A percentile compares a stretch with the other conserved stretches of the same genome.
Conservation (phyloP, 2,113 vertebrate genomes). For the Takifugu bimaculatus region DNA sequence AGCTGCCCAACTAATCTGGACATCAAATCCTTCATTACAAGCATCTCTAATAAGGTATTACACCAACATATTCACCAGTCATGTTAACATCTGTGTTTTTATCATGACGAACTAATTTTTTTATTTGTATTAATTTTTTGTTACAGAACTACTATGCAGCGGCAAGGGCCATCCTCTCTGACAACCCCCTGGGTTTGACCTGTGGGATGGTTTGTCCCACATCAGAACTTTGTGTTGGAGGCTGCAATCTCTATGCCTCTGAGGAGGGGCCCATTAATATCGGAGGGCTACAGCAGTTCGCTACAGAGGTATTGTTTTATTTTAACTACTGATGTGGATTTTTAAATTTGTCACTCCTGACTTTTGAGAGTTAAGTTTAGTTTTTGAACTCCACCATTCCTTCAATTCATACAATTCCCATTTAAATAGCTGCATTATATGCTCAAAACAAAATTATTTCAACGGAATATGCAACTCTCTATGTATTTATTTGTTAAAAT, state of each 20-base stretch:
- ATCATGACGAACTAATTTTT: neutral
- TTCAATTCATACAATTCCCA: no score
- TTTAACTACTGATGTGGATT: neutral
- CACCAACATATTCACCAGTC: neutral
- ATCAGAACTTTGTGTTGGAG: slow-evolving; percentile 85
- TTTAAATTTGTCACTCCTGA: no score
- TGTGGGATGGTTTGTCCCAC: slow-evolving; percentile 95
- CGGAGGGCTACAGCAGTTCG: slow-evolving; percentile 93
- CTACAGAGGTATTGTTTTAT: slow-evolving; percentile 82
- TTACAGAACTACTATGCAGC: slow-evolving; percentile 87
- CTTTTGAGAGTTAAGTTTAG: no score
- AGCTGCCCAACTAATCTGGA: slow-evolving; percentile 70
- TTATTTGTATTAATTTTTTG: neutral
- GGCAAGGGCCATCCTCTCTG: slow-evolving; percentile 85
- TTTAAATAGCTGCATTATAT: no score
- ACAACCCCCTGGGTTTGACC: slow-evolving; percentile 90
- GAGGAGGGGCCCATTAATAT: slow-evolving; percentile 97
- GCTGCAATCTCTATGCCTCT: slow-evolving; percentile 78
- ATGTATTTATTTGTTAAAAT: neutral
- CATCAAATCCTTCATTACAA: slow-evolving; percentile 68
- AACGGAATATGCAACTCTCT: no score
- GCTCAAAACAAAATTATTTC: no score
- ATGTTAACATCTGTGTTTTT: neutral
- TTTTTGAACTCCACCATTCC: no score
- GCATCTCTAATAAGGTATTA: slow-evolving; percentile 67